Evolutionary conservation across 2,888 invertebrate genomes (phyloP).

Genomic region (Chrysotoxum bicinctum): DNA sequence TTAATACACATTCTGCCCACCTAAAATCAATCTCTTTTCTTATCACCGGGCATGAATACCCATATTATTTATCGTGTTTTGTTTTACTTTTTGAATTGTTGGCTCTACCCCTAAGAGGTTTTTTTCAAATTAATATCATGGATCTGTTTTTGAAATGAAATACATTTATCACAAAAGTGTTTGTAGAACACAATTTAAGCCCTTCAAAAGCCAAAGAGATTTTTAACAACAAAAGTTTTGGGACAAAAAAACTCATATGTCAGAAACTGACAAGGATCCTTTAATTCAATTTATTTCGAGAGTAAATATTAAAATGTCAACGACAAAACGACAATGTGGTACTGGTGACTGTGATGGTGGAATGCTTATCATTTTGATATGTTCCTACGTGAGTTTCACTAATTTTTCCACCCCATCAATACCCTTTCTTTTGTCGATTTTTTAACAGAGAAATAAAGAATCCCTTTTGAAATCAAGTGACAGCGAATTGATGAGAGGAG

Average conservation of each 20-base stretch:
- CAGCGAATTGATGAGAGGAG: conserved; percentile 20
- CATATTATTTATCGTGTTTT: too few species aligned
- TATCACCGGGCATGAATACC: too few species aligned
- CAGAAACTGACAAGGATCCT: conserved; percentile 61
- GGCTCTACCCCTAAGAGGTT: too few species aligned
- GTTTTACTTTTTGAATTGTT: too few species aligned
- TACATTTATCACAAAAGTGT: background rate
- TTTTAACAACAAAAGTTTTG: background rate
- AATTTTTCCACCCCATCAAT: conserved; percentile 39
- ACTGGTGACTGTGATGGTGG: conserved; percentile 1
- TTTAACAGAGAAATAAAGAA: background rate
- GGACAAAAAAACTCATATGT: conserved; percentile 40
- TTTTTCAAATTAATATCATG: background rate
- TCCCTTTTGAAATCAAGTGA: conserved; percentile 22
- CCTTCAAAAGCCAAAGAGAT: conserved; percentile 39
- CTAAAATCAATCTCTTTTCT: too few species aligned
- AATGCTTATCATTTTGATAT: conserved; percentile 9
- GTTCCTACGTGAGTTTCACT: conserved; percentile 7
- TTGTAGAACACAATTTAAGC: background rate
- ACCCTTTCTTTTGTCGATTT: background rate
- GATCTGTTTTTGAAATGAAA: conserved; percentile 15
- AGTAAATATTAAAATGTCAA: conserved; percentile 67
- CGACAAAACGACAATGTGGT: conserved; percentile 52
- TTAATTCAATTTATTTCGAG: conserved; percentile 59
- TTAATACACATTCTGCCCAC: too few species aligned